Percentiles rank a stretch among this genome's conserved stretches.
Evolutionary conservation across 2,113 vertebrate species (phyloP).

Genomic region (Carassius auratus): DNA sequence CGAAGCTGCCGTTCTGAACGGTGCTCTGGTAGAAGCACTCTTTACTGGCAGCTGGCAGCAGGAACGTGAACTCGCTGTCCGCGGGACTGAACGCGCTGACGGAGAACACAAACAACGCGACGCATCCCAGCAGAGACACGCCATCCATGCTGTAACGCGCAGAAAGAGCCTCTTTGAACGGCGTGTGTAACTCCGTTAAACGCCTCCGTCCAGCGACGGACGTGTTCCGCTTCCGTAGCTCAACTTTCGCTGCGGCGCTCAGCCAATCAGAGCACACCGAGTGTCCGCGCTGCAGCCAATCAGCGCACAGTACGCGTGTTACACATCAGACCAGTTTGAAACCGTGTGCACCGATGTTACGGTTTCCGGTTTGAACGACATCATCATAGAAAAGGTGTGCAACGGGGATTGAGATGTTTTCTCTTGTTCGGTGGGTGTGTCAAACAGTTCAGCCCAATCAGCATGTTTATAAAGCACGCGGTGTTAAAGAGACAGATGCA

Average conservation of each 20-base stretch:
- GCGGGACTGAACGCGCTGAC: conserved; percentile 64
- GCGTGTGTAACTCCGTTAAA: background rate
- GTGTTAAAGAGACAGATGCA: no score
- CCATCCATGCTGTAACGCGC: background rate
- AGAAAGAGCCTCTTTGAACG: background rate
- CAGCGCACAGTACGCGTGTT: background rate
- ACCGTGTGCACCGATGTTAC: no score
- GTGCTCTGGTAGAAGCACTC: conserved; percentile 86
- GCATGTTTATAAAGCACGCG: no score
- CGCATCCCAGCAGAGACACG: conserved; percentile 38
- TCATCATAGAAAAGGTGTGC: no score
- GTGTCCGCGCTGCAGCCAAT: conserved; percentile 45
- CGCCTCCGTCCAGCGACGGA: background rate
- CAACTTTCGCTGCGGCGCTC: conserved; percentile 31
- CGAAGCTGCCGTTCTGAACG: conserved; percentile 79
- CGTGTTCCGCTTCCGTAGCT: conserved; percentile 39
- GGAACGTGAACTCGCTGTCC: conserved; percentile 87
- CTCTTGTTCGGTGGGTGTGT: no score
- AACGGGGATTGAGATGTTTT: no score
- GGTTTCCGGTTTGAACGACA: no score
- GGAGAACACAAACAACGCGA: conserved; percentile 43
- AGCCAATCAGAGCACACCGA: conserved; percentile 53
- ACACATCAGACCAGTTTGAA: background rate
- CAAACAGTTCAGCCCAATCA: no score
- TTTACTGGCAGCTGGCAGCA: conserved; percentile 80